Conservation (phyloP, 2,797 vertebrate genomes). For the Anas capensis region DNA sequence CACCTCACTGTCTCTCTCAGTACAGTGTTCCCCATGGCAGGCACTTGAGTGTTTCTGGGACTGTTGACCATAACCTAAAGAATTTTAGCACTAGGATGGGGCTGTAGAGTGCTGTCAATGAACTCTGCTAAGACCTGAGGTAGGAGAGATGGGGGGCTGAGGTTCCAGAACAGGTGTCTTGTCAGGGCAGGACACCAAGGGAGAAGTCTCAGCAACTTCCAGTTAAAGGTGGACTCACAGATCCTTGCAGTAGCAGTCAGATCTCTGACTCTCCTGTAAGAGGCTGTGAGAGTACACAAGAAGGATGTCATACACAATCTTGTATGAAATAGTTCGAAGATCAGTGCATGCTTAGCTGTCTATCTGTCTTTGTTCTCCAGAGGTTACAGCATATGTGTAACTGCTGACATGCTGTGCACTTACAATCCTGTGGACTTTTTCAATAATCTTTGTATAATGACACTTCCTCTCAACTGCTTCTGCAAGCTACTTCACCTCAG, state of each 20-base stretch:
- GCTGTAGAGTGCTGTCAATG: neutral
- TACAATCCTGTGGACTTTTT: neutral
- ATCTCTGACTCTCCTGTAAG: neutral
- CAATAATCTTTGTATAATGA: neutral
- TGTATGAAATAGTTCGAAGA: neutral
- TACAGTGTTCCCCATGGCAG: neutral
- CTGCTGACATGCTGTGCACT: neutral
- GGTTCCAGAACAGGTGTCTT: neutral
- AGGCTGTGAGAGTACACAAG: neutral
- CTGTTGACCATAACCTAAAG: neutral
- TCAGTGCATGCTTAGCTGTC: neutral
- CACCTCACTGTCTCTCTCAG: neutral
- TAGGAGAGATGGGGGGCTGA: neutral
- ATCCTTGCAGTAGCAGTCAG: neutral
- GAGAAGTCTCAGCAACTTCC: neutral
- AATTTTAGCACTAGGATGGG: neutral
- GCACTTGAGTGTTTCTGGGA: neutral
- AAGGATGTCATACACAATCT: neutral
- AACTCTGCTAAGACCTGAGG: neutral
- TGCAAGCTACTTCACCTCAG: neutral
- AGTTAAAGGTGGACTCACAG: neutral
- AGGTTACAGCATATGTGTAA: neutral
- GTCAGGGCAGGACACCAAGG: neutral
- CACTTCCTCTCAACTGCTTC: neutral
- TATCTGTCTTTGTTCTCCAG: neutral